Conservation (phyloP, 2,888 invertebrate genomes). For the Zygaena filipendulae region DNA sequence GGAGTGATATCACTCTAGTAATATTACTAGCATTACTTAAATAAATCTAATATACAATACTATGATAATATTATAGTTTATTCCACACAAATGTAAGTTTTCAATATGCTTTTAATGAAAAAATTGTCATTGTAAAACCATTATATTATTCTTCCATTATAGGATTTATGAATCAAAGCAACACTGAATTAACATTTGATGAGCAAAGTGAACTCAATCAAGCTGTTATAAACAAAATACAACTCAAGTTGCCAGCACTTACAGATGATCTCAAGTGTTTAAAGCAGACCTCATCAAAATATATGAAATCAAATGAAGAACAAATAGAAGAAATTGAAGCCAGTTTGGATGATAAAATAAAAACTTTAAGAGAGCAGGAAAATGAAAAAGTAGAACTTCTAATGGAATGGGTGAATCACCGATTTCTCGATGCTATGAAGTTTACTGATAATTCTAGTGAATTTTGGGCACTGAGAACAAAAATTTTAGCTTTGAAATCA, state of each 20-base stretch:
- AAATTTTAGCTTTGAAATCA: constrained; percentile 51
- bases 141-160: too few relatives aligned
- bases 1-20: too few relatives aligned
- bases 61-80: too few relatives aligned
- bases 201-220: constrained; percentile 54
- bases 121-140: too few relatives aligned
- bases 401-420: constrained; percentile 56
- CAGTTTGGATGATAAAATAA: constrained; percentile 40
- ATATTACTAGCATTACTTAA: too few relatives aligned
- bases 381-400: constrained; percentile 49
- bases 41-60: too few relatives aligned
- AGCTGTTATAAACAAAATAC: constrained; percentile 42
- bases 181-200: constrained; percentile 43
- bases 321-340: constrained; percentile 38
- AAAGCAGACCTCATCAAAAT: constrained; percentile 18
- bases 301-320: constrained; percentile 25
- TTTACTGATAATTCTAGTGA: constrained; percentile 43
- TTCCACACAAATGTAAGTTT: too few relatives aligned
- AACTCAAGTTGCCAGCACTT: constrained; percentile 38
- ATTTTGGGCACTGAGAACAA: constrained; percentile 40
- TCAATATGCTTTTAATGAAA: too few relatives aligned
- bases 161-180: constrained; percentile 48
- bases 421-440: constrained; percentile 34
- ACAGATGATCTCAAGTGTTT: constrained; percentile 35
- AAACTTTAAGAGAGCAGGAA: constrained; percentile 43